These are phyloP conservation scores for Cryptotermes secundus DNA, from an alignment of 1,140 invertebrate species.

Conservation along the genomic window DNA sequence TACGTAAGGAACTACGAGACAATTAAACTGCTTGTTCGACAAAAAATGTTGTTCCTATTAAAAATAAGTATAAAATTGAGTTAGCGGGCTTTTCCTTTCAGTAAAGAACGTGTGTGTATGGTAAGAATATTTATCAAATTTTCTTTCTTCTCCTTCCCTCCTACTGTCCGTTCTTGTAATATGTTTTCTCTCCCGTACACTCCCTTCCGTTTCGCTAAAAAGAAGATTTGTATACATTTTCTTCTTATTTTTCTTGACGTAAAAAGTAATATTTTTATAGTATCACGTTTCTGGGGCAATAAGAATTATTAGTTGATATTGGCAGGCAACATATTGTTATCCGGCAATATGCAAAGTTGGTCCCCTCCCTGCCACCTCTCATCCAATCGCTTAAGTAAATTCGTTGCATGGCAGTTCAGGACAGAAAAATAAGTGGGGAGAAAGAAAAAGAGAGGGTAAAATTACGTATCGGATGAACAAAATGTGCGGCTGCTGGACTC, in stretches of 20 bases:
- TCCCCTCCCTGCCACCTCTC: neutral
- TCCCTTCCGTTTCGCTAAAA: neutral
- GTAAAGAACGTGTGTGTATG: neutral
- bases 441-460: neutral
- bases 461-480: constrained; percentile 24
- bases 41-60: neutral
- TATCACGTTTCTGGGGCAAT: neutral
- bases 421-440: neutral
- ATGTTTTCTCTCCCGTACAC: neutral
- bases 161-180: neutral
- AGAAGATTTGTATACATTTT: constrained; percentile 7
- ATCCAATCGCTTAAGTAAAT: constrained; percentile 17
- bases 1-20: too few relatives aligned
- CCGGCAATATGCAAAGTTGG: neutral
- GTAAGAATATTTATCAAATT: constrained; percentile 17
- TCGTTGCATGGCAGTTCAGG: neutral
- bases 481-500: constrained; percentile 21
- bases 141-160: neutral
- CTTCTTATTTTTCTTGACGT: neutral
- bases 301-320: constrained; percentile 14
- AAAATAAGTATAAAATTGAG: neutral
- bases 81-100: neutral
- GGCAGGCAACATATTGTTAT: constrained; percentile 13
- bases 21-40: too few relatives aligned
- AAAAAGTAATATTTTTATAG: neutral